A percentile compares a stretch with the other conserved stretches of the same genome.
These are phyloP conservation scores for Cathartes aura DNA, from an alignment of 2,113 vertebrate species.

Conservation along the genomic window DNA sequence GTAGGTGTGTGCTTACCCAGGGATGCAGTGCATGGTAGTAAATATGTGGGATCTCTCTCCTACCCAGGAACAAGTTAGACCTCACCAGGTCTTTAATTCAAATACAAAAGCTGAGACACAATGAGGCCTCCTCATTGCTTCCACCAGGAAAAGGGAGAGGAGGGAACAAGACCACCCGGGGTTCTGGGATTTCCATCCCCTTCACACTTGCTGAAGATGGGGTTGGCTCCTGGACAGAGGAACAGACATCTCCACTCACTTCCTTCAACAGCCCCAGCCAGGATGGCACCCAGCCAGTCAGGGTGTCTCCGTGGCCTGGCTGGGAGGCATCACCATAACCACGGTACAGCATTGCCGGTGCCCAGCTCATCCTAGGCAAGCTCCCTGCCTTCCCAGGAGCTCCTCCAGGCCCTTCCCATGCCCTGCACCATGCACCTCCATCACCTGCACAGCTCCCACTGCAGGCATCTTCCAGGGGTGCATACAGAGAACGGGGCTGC, in stretches of 20 bases:
- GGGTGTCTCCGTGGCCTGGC: rapidly evolving
- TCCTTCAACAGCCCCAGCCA: neutral
- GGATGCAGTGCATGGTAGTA: neutral
- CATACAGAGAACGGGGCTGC: rapidly evolving
- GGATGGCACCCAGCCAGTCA: neutral
- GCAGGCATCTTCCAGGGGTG: neutral
- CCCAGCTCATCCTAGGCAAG: neutral
- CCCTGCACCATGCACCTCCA: rapidly evolving
- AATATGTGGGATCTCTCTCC: neutral
- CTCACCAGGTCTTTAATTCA: neutral
- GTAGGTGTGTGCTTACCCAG: neutral
- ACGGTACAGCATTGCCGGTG: neutral
- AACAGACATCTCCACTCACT: neutral
- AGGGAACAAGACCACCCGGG: neutral
- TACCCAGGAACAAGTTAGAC: neutral
- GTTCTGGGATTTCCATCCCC: neutral
- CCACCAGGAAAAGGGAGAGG: neutral
- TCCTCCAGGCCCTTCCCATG: neutral
- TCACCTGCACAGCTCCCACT: neutral
- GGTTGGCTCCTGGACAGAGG: neutral
- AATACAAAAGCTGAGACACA: neutral
- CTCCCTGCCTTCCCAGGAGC: neutral
- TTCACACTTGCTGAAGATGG: neutral
- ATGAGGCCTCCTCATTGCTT: neutral
- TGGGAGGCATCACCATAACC: neutral